A percentile compares a stretch with the other conserved stretches of the same genome.
Conservation (phyloP, 2,888 invertebrate genomes). For the Bellardia pandia region DNA sequence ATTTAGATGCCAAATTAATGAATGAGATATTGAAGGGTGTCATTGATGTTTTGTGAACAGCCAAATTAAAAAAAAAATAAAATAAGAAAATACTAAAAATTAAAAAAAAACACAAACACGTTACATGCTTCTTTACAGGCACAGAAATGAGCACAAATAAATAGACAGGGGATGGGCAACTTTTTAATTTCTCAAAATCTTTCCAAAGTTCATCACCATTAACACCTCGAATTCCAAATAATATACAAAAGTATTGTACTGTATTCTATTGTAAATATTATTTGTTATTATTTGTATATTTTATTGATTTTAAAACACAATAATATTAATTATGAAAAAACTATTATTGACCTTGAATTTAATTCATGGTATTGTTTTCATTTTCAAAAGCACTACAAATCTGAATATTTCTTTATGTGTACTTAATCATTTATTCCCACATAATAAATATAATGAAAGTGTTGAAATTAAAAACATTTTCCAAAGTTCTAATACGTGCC, state of each 20-base stretch:
- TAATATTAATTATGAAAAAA: constrained; percentile 45
- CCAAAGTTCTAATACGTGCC: not conserved
- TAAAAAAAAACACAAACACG: constrained; percentile 7
- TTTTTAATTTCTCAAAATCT: not conserved
- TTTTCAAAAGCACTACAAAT: not conserved
- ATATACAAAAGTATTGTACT: not conserved
- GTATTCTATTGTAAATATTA: not conserved
- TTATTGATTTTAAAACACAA: constrained; percentile 43
- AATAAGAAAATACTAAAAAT: not conserved
- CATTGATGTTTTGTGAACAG: constrained; percentile 31
- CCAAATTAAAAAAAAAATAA: not conserved
- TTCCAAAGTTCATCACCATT: not conserved
- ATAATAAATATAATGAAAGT: not conserved
- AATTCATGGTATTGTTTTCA: not conserved
- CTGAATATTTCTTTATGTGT: not conserved
- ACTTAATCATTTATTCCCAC: constrained; percentile 9
- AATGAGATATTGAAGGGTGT: constrained; percentile 54
- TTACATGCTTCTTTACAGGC: not conserved
- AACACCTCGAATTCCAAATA: not conserved
- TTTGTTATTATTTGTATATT: constrained; percentile 1
- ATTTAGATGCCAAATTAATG: constrained; percentile 56
- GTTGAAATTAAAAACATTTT: constrained; percentile 19
- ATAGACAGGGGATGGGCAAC: constrained; percentile 5
- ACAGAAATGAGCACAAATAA: not conserved
- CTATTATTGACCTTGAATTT: constrained; percentile 26